Evolutionary conservation across 2,797 vertebrate species (phyloP).

Genomic region (Chiloscyllium punctatum): DNA sequence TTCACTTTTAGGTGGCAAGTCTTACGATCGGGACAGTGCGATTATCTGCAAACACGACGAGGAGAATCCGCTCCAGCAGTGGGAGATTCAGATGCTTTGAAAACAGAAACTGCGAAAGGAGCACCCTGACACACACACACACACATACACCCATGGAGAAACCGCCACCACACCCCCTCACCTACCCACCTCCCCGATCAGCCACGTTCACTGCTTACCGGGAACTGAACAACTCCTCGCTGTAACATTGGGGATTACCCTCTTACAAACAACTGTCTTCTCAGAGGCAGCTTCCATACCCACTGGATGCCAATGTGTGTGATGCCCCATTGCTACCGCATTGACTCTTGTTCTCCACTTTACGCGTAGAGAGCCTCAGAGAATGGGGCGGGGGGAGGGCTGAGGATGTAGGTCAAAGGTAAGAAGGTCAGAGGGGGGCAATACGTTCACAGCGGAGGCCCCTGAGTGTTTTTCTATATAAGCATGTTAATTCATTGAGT

Average conservation of each 20-base stretch:
- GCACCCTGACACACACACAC: neutral
- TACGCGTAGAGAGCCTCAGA: neutral
- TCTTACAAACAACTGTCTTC: neutral
- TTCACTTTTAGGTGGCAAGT: conserved; percentile 64
- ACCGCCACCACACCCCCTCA: too few species aligned
- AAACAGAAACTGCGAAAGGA: neutral
- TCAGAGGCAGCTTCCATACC: neutral
- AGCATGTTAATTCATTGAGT: neutral
- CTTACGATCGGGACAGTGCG: conserved; percentile 76
- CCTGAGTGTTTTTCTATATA: neutral
- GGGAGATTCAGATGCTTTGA: conserved; percentile 69
- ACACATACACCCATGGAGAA: neutral
- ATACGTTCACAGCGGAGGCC: neutral
- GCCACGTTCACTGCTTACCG: neutral
- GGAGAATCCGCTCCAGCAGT: conserved; percentile 67
- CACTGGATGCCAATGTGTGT: neutral
- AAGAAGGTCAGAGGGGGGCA: neutral
- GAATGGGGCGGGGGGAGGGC: neutral
- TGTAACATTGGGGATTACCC: neutral
- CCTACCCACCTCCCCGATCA: neutral
- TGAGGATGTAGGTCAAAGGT: neutral
- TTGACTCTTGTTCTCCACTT: neutral
- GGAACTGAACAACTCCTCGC: too few species aligned
- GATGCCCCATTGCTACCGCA: neutral
- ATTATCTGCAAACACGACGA: conserved; percentile 67